A percentile compares a stretch with the other conserved stretches of the same genome.
Conservation (phyloP, 2,113 vertebrate species). For the Mormyrus iriodes region DNA sequence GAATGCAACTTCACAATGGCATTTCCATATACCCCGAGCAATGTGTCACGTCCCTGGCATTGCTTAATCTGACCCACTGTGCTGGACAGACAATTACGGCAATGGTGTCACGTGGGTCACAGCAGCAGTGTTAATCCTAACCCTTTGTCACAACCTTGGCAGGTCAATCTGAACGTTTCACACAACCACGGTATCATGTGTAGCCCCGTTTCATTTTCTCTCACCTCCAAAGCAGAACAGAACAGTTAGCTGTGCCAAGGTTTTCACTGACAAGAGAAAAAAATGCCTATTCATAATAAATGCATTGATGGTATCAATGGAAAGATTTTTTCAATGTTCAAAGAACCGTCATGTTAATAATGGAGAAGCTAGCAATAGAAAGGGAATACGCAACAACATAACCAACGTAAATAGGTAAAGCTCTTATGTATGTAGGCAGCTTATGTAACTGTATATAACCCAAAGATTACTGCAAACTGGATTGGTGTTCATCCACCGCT, state of each 20-base stretch:
- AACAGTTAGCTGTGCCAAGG: neutral
- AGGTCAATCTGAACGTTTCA: neutral
- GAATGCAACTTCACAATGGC: neutral
- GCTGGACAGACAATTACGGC: slow-evolving; percentile 18
- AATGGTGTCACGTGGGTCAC: neutral
- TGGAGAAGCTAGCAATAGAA: neutral
- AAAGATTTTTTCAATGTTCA: neutral
- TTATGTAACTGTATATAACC: neutral
- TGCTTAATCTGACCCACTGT: neutral
- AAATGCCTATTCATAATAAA: neutral
- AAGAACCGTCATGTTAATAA: neutral
- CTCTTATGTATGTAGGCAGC: neutral
- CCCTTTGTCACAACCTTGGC: neutral
- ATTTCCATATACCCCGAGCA: neutral
- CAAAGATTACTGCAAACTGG: neutral
- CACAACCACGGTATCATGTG: neutral
- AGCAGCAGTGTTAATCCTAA: slow-evolving; percentile 7
- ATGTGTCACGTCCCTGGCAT: neutral
- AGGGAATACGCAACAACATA: neutral
- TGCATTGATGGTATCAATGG: neutral
- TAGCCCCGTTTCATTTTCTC: neutral
- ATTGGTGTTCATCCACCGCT: neutral
- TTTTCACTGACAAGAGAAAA: neutral
- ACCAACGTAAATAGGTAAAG: neutral
- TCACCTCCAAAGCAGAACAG: neutral